These are phyloP conservation scores for Caenorhabditis sp. DNA, from an alignment of 2,888 invertebrate genomes.

Conservation along the genomic window DNA sequence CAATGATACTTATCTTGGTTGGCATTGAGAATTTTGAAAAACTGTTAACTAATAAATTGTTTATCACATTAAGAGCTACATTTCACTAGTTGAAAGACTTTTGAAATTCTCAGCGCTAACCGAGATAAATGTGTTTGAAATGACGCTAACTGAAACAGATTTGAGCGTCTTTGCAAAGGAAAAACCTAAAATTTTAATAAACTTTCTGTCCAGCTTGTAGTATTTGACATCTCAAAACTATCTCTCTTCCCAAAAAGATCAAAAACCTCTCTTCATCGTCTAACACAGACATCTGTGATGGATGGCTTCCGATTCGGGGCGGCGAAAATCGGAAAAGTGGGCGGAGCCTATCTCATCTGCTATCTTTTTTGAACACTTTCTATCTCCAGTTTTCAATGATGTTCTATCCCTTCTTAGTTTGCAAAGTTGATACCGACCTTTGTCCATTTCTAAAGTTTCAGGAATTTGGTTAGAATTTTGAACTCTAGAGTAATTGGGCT, in stretches of 20 bases:
- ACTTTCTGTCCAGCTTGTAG: neutral
- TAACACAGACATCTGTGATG: conserved; percentile 37
- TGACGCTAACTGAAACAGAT: no score
- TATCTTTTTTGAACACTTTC: conserved; percentile 39
- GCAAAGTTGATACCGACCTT: neutral
- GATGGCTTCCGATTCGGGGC: conserved; percentile 55
- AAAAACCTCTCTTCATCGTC: conserved; percentile 7
- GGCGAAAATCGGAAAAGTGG: conserved; percentile 27
- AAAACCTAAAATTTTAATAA: neutral
- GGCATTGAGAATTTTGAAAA: no score
- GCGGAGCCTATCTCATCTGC: conserved; percentile 34
- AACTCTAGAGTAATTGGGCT: neutral
- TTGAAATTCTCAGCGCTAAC: no score
- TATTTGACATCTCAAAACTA: neutral
- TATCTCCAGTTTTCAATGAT: conserved; percentile 1
- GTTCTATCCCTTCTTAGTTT: conserved; percentile 4
- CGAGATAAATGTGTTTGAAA: no score
- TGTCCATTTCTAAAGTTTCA: conserved; percentile 3
- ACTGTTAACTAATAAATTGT: no score
- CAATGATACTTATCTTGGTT: no score
- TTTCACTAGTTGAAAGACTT: no score
- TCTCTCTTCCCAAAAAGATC: conserved; percentile 20
- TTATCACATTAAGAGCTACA: no score
- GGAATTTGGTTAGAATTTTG: conserved; percentile 3
- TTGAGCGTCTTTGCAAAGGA: no score